Evolutionary conservation across 2,888 invertebrate species (phyloP).

Genomic region (Crocallis elinguaria): DNA sequence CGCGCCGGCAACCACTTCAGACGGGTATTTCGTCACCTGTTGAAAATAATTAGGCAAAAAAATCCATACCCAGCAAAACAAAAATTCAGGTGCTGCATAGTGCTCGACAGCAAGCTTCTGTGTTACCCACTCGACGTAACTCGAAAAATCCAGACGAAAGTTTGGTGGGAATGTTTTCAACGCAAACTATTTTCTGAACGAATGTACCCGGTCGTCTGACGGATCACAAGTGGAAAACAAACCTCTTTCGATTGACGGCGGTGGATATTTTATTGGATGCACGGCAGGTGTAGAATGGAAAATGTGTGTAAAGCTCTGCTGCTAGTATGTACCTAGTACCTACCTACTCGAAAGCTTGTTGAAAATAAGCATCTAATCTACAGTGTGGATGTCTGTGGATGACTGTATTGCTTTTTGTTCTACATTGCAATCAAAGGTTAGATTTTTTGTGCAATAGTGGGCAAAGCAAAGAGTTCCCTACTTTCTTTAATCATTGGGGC

Average conservation of each 20-base stretch:
- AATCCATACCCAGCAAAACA: slow-evolving; percentile 77
- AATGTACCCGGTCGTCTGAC: slow-evolving; percentile 59
- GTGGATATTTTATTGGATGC: slow-evolving; percentile 32
- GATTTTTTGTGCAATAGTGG: too few relatives aligned
- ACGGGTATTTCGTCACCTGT: slow-evolving; percentile 83
- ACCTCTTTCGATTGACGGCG: slow-evolving; percentile 47
- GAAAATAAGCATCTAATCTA: too few relatives aligned
- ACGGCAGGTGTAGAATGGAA: not conserved
- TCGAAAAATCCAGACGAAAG: slow-evolving; percentile 51
- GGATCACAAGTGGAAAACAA: slow-evolving; percentile 59
- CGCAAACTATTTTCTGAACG: slow-evolving; percentile 62
- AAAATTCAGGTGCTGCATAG: slow-evolving; percentile 75
- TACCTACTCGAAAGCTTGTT: too few relatives aligned
- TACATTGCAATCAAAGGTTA: too few relatives aligned
- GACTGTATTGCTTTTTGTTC: too few relatives aligned
- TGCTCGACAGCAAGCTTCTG: slow-evolving; percentile 69
- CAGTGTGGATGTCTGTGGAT: too few relatives aligned
- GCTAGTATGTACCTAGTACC: too few relatives aligned
- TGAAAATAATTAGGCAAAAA: slow-evolving; percentile 86
- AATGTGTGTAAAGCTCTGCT: too few relatives aligned
- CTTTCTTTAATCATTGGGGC: too few relatives aligned
- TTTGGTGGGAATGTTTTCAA: slow-evolving; percentile 61
- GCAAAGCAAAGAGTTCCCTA: too few relatives aligned
- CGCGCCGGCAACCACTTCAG: slow-evolving; percentile 62
- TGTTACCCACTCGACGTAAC: slow-evolving; percentile 70